These are phyloP conservation scores for Ibidorhyncha struthersii DNA, from an alignment of 2,113 vertebrate species.

Conservation along the genomic window DNA sequence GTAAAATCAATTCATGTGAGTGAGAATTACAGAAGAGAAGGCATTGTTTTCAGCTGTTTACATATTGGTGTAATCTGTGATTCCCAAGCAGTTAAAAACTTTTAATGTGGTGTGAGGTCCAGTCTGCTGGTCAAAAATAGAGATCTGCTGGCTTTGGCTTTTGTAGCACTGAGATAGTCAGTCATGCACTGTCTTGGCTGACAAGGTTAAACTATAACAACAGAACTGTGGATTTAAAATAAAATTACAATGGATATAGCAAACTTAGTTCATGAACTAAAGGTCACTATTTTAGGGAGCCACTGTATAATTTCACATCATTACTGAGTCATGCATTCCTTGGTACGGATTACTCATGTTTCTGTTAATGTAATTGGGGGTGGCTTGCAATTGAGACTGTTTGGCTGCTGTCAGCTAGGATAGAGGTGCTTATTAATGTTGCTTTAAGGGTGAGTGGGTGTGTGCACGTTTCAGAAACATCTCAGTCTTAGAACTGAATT, in stretches of 20 bases:
- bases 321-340: slow-evolving; percentile 56
- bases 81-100: background rate
- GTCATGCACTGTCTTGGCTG: background rate
- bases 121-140: background rate
- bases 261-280: background rate
- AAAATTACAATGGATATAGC: background rate
- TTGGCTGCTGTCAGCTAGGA: slow-evolving; percentile 56
- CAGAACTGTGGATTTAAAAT: background rate
- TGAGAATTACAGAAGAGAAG: background rate
- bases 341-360: slow-evolving; percentile 59
- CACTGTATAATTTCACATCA: slow-evolving; percentile 3
- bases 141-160: background rate
- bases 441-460: slow-evolving; percentile 29
- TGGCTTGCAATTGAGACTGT: slow-evolving; percentile 53
- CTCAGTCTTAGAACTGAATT: slow-evolving; percentile 9
- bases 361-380: slow-evolving; percentile 59
- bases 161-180: background rate
- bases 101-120: background rate
- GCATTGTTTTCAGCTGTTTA: background rate
- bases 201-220: background rate
- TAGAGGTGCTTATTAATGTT: slow-evolving; percentile 31
- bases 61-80: background rate
- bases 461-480: slow-evolving; percentile 19
- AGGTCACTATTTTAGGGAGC: slow-evolving; percentile 40
- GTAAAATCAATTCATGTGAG: background rate